A percentile compares a stretch with the other conserved stretches of the same genome.
These are phyloP conservation scores for Olivierus martensii DNA, from an alignment of 1,140 invertebrate genomes.

Conservation along the genomic window DNA sequence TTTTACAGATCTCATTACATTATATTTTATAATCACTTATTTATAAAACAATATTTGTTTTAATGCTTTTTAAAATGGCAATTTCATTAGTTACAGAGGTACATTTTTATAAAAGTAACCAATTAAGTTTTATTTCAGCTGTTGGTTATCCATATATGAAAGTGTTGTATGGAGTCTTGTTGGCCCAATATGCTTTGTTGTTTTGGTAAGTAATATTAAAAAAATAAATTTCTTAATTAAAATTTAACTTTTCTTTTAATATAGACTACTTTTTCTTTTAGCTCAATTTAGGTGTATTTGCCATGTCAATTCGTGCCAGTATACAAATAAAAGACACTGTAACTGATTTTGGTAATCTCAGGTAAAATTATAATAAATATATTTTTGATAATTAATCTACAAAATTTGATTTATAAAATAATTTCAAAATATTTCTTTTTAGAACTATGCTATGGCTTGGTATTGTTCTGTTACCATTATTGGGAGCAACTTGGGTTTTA, in stretches of 20 bases:
- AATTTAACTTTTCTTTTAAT: neutral
- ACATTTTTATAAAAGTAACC: too few species aligned
- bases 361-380: slow-evolving; percentile 32
- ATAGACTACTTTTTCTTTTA: slow-evolving; percentile 17
- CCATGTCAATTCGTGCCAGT: slow-evolving; percentile 73
- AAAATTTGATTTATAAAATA: too few species aligned
- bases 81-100: too few species aligned
- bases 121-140: slow-evolving; percentile 49
- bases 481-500: slow-evolving; percentile 64
- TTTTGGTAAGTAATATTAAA: slow-evolving; percentile 43
- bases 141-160: slow-evolving; percentile 88
- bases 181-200: slow-evolving; percentile 61
- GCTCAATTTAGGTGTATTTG: slow-evolving; percentile 50
- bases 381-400: neutral
- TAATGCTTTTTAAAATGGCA: too few species aligned
- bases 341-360: slow-evolving; percentile 74
- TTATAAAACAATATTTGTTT: too few species aligned
- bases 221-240: neutral
- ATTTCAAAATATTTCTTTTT: slow-evolving; percentile 19
- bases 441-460: slow-evolving; percentile 74
- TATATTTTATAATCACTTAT: too few species aligned
- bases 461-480: slow-evolving; percentile 56
- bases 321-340: slow-evolving; percentile 82
- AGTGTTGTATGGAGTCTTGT: slow-evolving; percentile 82
- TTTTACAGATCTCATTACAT: too few species aligned